These are phyloP conservation scores for Eudasyphora cyanicolor DNA, from an alignment of 2,888 invertebrate genomes.

Conservation along the genomic window DNA sequence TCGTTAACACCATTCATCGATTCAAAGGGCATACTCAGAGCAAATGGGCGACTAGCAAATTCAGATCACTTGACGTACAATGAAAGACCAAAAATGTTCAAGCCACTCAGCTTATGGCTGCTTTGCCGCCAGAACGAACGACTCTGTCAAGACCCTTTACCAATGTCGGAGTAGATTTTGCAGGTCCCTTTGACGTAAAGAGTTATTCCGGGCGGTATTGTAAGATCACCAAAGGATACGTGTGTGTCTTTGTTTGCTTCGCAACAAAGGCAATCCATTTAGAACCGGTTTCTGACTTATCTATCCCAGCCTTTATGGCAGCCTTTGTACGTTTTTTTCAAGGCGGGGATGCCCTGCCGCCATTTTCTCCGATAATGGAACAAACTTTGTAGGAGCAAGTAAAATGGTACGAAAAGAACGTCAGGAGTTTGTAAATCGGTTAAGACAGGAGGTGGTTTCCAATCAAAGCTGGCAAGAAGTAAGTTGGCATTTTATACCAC, in stretches of 20 bases:
- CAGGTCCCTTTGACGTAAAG: constrained; percentile 44
- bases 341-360: constrained; percentile 47
- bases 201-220: constrained; percentile 31
- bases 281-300: constrained; percentile 37
- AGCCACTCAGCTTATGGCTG: constrained; percentile 28
- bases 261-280: constrained; percentile 60
- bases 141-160: constrained; percentile 7
- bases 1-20: too few relatives aligned
- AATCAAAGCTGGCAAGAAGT: neutral
- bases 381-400: constrained; percentile 51
- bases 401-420: constrained; percentile 27
- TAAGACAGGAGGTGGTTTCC: too few relatives aligned
- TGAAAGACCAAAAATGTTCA: neutral
- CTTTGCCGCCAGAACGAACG: constrained; percentile 27
- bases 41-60: neutral
- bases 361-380: constrained; percentile 58
- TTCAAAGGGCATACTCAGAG: neutral
- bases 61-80: neutral
- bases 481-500: too few relatives aligned
- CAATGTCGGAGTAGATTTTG: constrained; percentile 31
- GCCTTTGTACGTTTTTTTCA: constrained; percentile 48
- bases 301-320: constrained; percentile 50
- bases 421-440: neutral
- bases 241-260: too few relatives aligned
- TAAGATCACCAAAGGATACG: constrained; percentile 40